Evolutionary conservation across 1,140 invertebrate species (phyloP), one percentile per base, ranked within the genome.

Genomic region (Harpegnathos saltator): DNA sequence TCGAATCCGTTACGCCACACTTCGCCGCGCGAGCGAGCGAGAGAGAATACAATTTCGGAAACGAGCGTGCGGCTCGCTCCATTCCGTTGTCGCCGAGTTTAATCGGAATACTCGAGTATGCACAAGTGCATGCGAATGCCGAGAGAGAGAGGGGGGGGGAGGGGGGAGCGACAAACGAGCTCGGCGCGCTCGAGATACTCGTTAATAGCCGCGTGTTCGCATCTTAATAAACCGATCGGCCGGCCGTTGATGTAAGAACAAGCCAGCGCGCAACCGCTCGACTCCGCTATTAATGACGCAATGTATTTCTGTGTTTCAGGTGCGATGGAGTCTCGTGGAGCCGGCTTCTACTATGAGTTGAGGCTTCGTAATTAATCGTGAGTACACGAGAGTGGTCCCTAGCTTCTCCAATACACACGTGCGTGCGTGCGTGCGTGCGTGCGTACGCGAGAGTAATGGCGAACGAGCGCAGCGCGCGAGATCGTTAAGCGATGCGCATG

Each of bases 281-380:
- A 38, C 66, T 54, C 63, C 19, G 65, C 56, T 81, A 75, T 81
- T 83, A 89, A 85, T 66, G 77, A 61, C 19, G 12, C 11, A 44
- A 72, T 33, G 71, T 61, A 82, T 74, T 84, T 84, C 65, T 91
- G 59, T 91, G 90, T 93, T 93, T 62, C 90, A 94, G 92, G 85
- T 93, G 91, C 91, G 90, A 94, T 93, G 93, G 89, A 89, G 90
- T 82, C 84, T 86, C 85, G 89, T 89, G 89, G 91, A 89, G 90
- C 82, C 87, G 88, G 86, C 74, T 91, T 89, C 84, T 90, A 93
- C 91, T 92, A 94, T 94, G 93, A 94, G 92, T 89, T 94, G 92
- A 94, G 90, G 88, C 89, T 89, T 85, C 86, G 90, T 87, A 91
- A 93, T 90, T 93, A 93, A 94, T 89, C 90, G 93, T 94, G 78